phyloP scores from a whole-genome alignment of 1,140 invertebrate genomes.

The Drosophila takahashii region DNA sequence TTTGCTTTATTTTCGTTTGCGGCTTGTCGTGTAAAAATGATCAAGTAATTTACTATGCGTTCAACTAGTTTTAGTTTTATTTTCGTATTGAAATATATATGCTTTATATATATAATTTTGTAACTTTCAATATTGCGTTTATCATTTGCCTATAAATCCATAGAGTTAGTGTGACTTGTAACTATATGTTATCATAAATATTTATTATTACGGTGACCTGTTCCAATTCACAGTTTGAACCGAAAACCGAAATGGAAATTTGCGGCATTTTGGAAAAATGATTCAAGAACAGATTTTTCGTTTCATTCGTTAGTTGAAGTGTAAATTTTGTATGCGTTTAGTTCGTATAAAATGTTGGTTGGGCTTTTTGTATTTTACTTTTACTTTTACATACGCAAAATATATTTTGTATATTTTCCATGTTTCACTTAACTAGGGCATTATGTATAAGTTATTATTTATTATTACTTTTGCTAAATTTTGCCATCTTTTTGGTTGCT shows the following conservation, averaged over 20 bases:
- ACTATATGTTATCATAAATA: slow-evolving; percentile 43
- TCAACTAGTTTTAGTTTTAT: slow-evolving; percentile 66
- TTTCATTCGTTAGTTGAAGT: slow-evolving; percentile 50
- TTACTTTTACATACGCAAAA: slow-evolving; percentile 74
- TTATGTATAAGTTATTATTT: slow-evolving; percentile 62
- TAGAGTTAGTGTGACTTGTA: slow-evolving; percentile 52
- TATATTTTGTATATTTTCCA: slow-evolving; percentile 76
- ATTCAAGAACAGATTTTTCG: slow-evolving; percentile 26
- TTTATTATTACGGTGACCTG: slow-evolving; percentile 28
- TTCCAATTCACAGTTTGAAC: slow-evolving; percentile 24
- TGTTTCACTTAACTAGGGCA: slow-evolving; percentile 54
- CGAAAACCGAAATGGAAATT: slow-evolving; percentile 39
- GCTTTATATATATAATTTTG: slow-evolving; percentile 51
- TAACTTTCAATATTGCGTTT: slow-evolving; percentile 56
- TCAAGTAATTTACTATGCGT: slow-evolving; percentile 59
- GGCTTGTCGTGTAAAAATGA: slow-evolving; percentile 48
- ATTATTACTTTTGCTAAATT: slow-evolving; percentile 69
- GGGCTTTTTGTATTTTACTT: slow-evolving; percentile 50
- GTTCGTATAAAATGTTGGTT: slow-evolving; percentile 68
- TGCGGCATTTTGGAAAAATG: slow-evolving; percentile 43
- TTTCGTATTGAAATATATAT: slow-evolving; percentile 46
- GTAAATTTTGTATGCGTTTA: slow-evolving; percentile 55
- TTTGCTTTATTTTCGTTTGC: slow-evolving; percentile 27
- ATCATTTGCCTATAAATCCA: slow-evolving; percentile 60
- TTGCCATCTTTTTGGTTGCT: slow-evolving; percentile 36